Percentiles rank a stretch among this genome's conserved stretches.
Conservation (phyloP, 2,888 invertebrate genomes). For the Carabus problematicus region DNA sequence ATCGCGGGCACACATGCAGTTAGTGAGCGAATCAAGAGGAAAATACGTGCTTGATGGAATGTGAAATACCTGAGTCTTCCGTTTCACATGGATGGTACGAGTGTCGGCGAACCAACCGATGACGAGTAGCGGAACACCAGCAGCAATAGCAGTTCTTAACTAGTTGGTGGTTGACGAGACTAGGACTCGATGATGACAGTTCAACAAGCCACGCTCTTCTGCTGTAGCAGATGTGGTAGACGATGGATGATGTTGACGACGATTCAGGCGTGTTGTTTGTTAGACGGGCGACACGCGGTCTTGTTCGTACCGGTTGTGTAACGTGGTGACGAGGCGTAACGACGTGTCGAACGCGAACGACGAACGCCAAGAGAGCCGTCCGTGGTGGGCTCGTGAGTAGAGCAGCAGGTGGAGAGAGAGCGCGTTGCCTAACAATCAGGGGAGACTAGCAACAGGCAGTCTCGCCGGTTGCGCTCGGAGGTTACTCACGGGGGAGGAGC, state of each 20-base stretch:
- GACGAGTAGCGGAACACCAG: background rate
- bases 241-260: too few relatives aligned
- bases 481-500: constrained; percentile 55
- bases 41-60: background rate
- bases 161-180: too few relatives aligned
- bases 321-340: constrained; percentile 18
- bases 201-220: constrained; percentile 5
- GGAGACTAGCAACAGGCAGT: constrained; percentile 61
- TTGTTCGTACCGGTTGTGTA: constrained; percentile 2
- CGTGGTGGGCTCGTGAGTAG: constrained; percentile 23
- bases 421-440: constrained; percentile 48
- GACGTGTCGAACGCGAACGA: constrained; percentile 20
- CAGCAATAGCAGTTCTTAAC: background rate
- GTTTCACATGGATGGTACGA: constrained; percentile 18
- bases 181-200: background rate
- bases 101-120: background rate
- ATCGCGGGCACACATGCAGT: too few relatives aligned
- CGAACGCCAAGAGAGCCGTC: constrained; percentile 7
- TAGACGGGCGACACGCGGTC: background rate
- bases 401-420: constrained; percentile 44
- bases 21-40: too few relatives aligned
- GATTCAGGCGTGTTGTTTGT: too few relatives aligned
- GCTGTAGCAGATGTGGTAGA: background rate
- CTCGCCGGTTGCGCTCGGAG: constrained; percentile 49
- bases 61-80: constrained; percentile 29